A percentile compares a stretch with the other conserved stretches of the same genome.
These are phyloP conservation scores for Atta colombica DNA, from an alignment of 1,140 invertebrate species.

Conservation along the genomic window DNA sequence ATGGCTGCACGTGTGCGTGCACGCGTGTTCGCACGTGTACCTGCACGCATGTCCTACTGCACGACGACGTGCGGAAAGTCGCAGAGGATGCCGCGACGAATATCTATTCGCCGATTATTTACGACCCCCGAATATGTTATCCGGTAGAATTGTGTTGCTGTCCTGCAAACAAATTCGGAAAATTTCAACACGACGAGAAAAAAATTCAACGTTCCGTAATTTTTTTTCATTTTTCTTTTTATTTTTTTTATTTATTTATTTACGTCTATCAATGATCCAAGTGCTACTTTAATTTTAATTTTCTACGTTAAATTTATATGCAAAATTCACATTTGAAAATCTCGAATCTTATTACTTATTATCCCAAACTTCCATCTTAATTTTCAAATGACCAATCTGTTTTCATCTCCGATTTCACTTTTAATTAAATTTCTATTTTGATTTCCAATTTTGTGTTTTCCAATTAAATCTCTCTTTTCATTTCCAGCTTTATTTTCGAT, in stretches of 20 bases:
- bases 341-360: not conserved
- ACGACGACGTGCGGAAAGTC: conserved; percentile 7
- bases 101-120: conserved; percentile 44
- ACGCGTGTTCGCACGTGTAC: not conserved
- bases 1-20: not conserved
- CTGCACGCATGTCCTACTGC: not conserved
- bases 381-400: too few relatives aligned
- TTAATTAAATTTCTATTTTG: not conserved
- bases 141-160: not conserved
- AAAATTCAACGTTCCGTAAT: not conserved
- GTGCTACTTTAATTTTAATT: conserved; percentile 7
- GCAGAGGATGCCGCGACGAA: conserved; percentile 14
- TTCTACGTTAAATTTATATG: not conserved
- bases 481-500: not conserved
- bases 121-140: not conserved
- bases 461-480: not conserved
- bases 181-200: not conserved
- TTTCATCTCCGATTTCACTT: not conserved
- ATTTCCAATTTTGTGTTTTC: not conserved
- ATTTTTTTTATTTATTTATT: not conserved
- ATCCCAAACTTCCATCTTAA: not conserved
- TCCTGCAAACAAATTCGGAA: not conserved
- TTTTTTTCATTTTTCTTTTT: not conserved
- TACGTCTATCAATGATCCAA: not conserved
- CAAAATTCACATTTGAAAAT: not conserved